These are phyloP conservation scores for Bovichtus variegatus DNA, from an alignment of 2,797 vertebrate genomes.

Conservation along the genomic window DNA sequence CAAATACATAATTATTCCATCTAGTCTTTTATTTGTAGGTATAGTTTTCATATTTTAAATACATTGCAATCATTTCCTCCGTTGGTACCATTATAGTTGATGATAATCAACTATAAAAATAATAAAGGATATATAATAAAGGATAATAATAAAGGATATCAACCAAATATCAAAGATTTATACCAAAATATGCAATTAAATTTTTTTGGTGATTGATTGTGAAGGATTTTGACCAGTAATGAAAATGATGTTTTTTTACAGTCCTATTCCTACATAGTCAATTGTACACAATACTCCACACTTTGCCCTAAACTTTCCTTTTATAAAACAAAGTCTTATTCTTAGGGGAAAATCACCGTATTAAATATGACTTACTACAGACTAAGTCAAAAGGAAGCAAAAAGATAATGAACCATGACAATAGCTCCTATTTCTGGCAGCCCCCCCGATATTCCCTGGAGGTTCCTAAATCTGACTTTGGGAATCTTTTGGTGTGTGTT, in stretches of 20 bases:
- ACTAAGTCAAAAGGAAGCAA: conserved; percentile 51
- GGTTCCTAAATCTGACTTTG: conserved; percentile 63
- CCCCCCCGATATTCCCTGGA: conserved; percentile 54
- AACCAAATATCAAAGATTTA: too few species aligned
- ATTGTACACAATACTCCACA: neutral
- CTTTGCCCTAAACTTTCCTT: conserved; percentile 3
- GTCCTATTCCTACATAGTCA: neutral
- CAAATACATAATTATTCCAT: too few species aligned
- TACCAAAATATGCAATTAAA: too few species aligned
- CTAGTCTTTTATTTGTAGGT: too few species aligned
- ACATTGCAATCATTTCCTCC: too few species aligned
- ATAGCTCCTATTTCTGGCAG: conserved; percentile 69
- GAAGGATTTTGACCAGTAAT: too few species aligned
- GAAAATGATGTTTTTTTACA: neutral
- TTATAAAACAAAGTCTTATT: conserved; percentile 5
- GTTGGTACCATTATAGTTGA: too few species aligned
- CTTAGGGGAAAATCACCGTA: conserved; percentile 25
- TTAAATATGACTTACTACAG: conserved; percentile 56
- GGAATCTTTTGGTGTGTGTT: conserved; percentile 53
- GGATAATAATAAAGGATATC: too few species aligned
- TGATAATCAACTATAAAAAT: too few species aligned
- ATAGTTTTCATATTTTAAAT: too few species aligned
- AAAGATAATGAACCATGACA: conserved; percentile 69
- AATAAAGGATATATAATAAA: too few species aligned
- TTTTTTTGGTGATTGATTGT: too few species aligned